Base-by-base conservation (phyloP, 2,797 vertebrate genomes). In the Euthynnus affinis region DNA sequence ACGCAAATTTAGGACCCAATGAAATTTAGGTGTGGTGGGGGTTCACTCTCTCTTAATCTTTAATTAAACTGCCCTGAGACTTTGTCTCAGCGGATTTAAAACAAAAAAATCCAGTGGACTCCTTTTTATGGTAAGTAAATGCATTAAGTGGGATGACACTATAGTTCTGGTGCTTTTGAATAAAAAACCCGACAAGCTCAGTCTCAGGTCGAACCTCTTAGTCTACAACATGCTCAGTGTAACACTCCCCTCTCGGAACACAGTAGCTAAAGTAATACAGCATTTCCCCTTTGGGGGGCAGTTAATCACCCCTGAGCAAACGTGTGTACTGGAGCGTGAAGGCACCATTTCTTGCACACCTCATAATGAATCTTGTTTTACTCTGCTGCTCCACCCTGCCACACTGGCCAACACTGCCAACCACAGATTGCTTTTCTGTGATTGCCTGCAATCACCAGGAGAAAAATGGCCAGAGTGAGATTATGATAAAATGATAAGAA, bases 1-100 rank as follows among this genome's bases (percentile, higher is more conserved):
- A 91, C 85, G 91, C 90, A 93, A 88, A 93, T 94, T 93, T 93
- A 89, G 88, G 78, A 88, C 67, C 89, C 87, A 91, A 87, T 90
- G 84, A 92, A 91, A 91, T 87, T 83, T 82, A 76, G 87, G 80
- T 79, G 64, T 71, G 74, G 81, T 57, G 67, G 81, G 84, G 88
- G 82, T 53, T 65, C 64, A 68, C 34, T 58, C 71, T 86, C 68
- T 81, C 75, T 83, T 93, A 85, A 90, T 89, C 86, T 91, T 89
- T 93, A 93, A 92, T 94, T 91, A 92, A 93, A 92, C 81, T 88
- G 76, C 78, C 71, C 77, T 74, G 59, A 27, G 63, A 48, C 73
- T 87, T 90, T 80, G 80, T 77, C 72, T 83, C 76, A 29, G 59
- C 65, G 81, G 46, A 77, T 85, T 78, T 71, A 76, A 64, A 81